phyloP scores from a whole-genome alignment of 2,113 vertebrate species.

The Arenaria interpres region DNA sequence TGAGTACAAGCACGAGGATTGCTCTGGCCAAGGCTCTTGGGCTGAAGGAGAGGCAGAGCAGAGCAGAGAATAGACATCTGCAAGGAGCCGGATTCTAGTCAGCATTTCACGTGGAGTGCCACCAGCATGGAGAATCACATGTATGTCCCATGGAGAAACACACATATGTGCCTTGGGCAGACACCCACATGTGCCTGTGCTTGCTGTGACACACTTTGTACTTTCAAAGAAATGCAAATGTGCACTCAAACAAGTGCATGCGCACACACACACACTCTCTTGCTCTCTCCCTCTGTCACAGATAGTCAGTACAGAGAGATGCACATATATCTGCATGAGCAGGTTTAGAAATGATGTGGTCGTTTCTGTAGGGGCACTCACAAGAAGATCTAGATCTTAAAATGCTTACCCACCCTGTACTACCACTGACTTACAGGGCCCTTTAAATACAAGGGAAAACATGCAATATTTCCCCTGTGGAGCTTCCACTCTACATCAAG shows the following conservation, averaged over 20 bases:
- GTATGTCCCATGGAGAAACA: accelerated
- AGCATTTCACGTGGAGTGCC: accelerated
- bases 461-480: background rate
- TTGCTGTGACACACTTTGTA: background rate
- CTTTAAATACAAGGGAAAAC: background rate
- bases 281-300: background rate
- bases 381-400: no score
- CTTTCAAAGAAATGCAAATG: background rate
- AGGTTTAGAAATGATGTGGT: background rate
- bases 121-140: background rate
- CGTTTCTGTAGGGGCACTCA: background rate
- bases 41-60: background rate
- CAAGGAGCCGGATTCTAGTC: background rate
- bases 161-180: background rate
- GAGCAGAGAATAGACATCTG: background rate
- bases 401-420: accelerated
- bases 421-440: background rate
- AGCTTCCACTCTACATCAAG: background rate
- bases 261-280: background rate
- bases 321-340: accelerated
- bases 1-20: background rate
- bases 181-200: background rate
- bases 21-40: no score
- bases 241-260: background rate
- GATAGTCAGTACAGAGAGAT: background rate